phyloP scores from a whole-genome alignment of 1,140 invertebrate genomes.

The Vanessa tameamea region DNA sequence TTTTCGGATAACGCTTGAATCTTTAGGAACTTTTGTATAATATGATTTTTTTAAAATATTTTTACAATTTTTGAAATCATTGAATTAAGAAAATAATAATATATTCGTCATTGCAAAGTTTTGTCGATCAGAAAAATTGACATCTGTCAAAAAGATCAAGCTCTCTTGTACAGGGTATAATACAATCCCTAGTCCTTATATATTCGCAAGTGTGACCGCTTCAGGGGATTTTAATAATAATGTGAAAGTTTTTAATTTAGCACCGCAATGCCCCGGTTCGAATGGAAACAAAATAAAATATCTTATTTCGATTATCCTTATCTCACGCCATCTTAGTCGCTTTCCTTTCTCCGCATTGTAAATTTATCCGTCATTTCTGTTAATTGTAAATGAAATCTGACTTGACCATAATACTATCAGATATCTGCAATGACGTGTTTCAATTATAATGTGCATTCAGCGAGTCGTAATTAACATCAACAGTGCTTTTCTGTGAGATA shows the following conservation, averaged over 20 bases:
- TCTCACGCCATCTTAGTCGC: slow-evolving; percentile 28
- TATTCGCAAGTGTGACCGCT: background rate
- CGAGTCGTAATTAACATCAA: background rate
- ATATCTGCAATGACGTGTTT: background rate
- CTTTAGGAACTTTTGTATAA: no score
- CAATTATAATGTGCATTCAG: background rate
- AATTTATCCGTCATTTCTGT: slow-evolving; percentile 20
- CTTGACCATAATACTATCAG: background rate
- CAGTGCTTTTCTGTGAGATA: no score
- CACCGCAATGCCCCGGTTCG: background rate
- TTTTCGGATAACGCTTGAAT: no score
- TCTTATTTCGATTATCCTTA: slow-evolving; percentile 33
- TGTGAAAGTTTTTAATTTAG: slow-evolving; percentile 31
- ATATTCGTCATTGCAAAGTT: no score
- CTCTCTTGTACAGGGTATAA: no score
- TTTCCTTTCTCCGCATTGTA: slow-evolving; percentile 30
- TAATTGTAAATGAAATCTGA: slow-evolving; percentile 2
- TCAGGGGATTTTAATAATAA: background rate
- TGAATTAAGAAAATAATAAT: no score
- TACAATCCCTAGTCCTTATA: no score
- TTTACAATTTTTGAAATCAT: no score
- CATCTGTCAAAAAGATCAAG: no score
- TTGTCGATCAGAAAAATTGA: no score
- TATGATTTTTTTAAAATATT: no score
- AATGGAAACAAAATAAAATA: slow-evolving; percentile 23